These are phyloP conservation scores for Drosophila trapezifrons DNA, from an alignment of 1,140 invertebrate species.

Conservation along the genomic window DNA sequence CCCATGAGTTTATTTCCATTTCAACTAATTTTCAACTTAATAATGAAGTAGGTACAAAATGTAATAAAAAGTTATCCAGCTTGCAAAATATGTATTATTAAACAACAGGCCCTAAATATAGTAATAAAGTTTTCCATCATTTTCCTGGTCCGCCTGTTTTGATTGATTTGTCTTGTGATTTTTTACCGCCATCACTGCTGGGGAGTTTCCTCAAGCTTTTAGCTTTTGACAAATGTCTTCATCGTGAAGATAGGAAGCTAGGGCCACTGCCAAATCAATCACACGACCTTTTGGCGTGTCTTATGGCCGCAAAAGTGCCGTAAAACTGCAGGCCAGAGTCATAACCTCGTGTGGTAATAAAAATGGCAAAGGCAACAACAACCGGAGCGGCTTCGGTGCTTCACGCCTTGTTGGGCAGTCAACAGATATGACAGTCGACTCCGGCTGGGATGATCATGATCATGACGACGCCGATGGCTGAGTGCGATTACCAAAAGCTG, in stretches of 20 bases:
- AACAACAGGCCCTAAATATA: background rate
- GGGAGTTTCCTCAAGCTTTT: conserved; percentile 6
- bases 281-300: conserved; percentile 23
- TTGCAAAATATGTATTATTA: background rate
- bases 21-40: background rate
- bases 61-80: too few species aligned
- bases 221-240: conserved; percentile 36
- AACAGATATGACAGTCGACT: conserved; percentile 34
- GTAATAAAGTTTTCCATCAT: background rate
- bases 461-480: conserved; percentile 29
- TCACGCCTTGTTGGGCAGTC: conserved; percentile 78
- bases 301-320: conserved; percentile 33
- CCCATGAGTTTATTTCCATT: background rate
- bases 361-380: conserved; percentile 39
- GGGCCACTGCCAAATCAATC: conserved; percentile 33
- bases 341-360: conserved; percentile 29
- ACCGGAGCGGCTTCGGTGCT: conserved; percentile 58
- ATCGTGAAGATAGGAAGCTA: conserved; percentile 32
- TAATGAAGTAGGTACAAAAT: too few species aligned
- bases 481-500: conserved; percentile 67
- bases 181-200: background rate
- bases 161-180: background rate
- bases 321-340: conserved; percentile 30
- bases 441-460: conserved; percentile 32
- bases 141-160: conserved; percentile 1